Base-by-base conservation (phyloP, 2,888 invertebrate species). In the Dione vanillae region DNA sequence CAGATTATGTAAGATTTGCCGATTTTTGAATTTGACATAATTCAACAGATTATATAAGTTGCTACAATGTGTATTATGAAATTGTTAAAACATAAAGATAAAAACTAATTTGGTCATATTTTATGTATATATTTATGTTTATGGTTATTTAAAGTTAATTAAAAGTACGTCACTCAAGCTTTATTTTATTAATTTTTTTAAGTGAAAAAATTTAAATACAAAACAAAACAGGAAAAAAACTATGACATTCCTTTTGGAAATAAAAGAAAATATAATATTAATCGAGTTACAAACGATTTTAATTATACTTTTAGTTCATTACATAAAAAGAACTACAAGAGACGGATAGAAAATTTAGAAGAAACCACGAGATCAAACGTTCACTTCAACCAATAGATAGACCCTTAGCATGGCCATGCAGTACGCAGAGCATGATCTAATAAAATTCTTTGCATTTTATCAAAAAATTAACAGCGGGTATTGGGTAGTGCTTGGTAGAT, bases 151-250 rank as follows among this genome's bases (percentile, higher is more conserved):
- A 3, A 27, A 27, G 27, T 27, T 86, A 87, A 85, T 81, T 78
- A 91, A 91, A 89, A 89, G 88, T 90, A 91, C 87, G 90, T 84
- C 76, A 79, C 80, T 85, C 79, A 61, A 86, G 87, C 86, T 83
- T 69, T 77, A 76, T 78, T 75, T 61, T 77, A 76, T 77, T 82
- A 82, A 80, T 79, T 80, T 80, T 78, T 81, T 76, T 79, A 78
- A 80, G 72, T 71, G 78, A 82, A 78, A 35, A 69, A 77, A 82
- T 78, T 73, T 72, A 80, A 84, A 79, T 65, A 65, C 20, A 73
- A 72, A 73, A 20, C 58, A 73, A 72, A 68, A 71, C 16, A 16
- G 37, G 37, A 27, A 68, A 74, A 74, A 66, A 69, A 72, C 74
- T 74, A 74, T 74, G 65, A 70, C 72, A 74, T 74, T 72, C 72